Percentiles rank a stretch among this genome's conserved stretches.
These are phyloP conservation scores for Palythoa grandis DNA, from an alignment of 92 coral and sea anemone genomes.

Conservation along the genomic window DNA sequence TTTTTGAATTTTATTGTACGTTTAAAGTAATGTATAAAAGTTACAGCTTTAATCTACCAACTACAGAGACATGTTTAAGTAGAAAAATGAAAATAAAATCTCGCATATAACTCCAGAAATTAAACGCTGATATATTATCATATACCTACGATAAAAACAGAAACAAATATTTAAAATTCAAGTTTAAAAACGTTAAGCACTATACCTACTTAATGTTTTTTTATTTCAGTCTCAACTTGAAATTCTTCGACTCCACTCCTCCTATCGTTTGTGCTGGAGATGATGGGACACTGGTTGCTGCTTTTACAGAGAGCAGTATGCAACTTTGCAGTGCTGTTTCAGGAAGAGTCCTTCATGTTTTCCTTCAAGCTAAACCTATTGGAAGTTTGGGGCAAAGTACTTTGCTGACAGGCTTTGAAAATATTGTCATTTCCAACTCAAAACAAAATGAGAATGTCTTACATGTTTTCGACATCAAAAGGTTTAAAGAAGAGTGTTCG, in stretches of 20 bases:
- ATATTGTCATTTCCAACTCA: constrained; percentile 72
- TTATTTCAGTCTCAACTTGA: constrained; percentile 50
- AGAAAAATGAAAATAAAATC: too few relatives aligned
- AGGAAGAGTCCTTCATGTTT: constrained; percentile 48
- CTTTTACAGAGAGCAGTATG: constrained; percentile 67
- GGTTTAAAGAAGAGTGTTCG: constrained; percentile 49
- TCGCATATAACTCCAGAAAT: background rate
- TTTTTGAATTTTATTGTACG: too few relatives aligned
- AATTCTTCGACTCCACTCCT: constrained; percentile 65
- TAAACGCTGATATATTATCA: too few relatives aligned
- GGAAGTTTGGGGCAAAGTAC: constrained; percentile 79
- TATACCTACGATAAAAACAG: background rate
- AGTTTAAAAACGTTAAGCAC: too few relatives aligned
- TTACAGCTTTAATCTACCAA: too few relatives aligned
- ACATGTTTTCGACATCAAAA: constrained; percentile 60
- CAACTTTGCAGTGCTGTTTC: constrained; percentile 55
- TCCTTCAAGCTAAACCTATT: constrained; percentile 61
- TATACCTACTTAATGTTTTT: background rate
- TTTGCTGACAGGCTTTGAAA: constrained; percentile 55
- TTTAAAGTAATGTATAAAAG: too few relatives aligned
- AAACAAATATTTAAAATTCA: too few relatives aligned
- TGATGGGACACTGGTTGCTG: constrained; percentile 62
- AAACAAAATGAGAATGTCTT: constrained; percentile 70
- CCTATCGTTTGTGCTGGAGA: constrained; percentile 70
- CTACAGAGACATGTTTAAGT: too few relatives aligned